Evolutionary conservation across 2,888 invertebrate genomes (phyloP).

Genomic region (Nomada lathburiana): DNA sequence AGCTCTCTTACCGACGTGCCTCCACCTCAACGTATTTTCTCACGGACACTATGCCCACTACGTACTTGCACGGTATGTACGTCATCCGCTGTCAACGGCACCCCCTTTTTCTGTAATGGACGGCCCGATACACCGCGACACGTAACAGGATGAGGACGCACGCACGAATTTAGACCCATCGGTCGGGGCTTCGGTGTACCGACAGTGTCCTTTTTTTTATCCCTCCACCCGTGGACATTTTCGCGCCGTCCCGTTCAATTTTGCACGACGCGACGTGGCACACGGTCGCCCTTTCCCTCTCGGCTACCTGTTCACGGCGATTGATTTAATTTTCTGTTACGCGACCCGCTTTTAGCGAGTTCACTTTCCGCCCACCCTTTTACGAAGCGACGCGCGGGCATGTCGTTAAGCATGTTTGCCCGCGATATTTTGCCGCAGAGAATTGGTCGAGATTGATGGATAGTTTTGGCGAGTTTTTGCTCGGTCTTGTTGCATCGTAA

Average conservation of each 20-base stretch:
- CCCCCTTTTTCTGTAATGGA: constrained; percentile 16
- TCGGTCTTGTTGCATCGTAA: no score
- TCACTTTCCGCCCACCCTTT: neutral
- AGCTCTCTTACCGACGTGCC: constrained; percentile 11
- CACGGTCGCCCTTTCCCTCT: neutral
- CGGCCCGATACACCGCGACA: constrained; percentile 25
- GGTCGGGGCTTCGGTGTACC: neutral
- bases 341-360: neutral
- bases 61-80: constrained; percentile 9
- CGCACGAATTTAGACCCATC: neutral
- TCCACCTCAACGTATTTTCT: constrained; percentile 70
- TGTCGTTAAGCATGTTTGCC: no score
- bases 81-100: constrained; percentile 59
- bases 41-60: constrained; percentile 55
- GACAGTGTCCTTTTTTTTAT: no score
- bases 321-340: neutral
- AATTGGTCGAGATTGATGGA: no score
- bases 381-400: neutral
- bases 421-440: no score
- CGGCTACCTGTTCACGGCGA: neutral
- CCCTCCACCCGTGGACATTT: neutral
- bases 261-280: neutral
- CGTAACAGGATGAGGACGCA: constrained; percentile 1
- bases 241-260: neutral
- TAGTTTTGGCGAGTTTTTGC: no score